These are phyloP conservation scores for Alcis repandata DNA, from an alignment of 2,888 invertebrate genomes.

Conservation along the genomic window DNA sequence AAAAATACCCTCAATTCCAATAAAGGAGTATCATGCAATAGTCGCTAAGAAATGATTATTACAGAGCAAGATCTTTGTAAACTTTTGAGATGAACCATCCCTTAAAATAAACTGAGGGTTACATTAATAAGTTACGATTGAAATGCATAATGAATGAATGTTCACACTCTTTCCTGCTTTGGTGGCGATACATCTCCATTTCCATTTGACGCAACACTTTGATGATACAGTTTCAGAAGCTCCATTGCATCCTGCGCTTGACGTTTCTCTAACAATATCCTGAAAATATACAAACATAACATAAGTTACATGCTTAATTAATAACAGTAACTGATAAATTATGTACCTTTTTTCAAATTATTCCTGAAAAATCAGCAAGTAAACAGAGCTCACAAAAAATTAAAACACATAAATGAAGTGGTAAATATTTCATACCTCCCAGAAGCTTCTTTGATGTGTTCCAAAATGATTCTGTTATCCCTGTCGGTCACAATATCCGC, in stretches of 20 bases:
- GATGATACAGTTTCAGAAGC: conserved; percentile 91
- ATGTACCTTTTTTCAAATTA: no score
- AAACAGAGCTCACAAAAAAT: not conserved
- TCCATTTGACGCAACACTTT: conserved; percentile 81
- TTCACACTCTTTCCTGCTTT: conserved; percentile 80
- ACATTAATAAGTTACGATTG: conserved; percentile 58
- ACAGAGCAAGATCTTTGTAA: conserved; percentile 68
- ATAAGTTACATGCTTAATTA: not conserved
- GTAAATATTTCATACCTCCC: conserved; percentile 85
- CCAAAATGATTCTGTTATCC: conserved; percentile 91
- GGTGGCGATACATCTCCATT: conserved; percentile 80
- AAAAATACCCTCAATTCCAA: conserved; percentile 48
- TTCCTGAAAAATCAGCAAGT: no score
- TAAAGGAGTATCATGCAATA: conserved; percentile 39
- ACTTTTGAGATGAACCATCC: conserved; percentile 82
- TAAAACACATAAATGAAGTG: not conserved
- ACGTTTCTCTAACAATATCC: conserved; percentile 92
- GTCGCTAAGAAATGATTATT: conserved; percentile 21
- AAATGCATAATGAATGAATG: conserved; percentile 36
- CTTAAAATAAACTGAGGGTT: conserved; percentile 77
- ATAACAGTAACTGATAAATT: not conserved
- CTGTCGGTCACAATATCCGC: conserved; percentile 92
- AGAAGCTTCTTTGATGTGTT: conserved; percentile 94
- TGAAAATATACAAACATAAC: conserved; percentile 52
- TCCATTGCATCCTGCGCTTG: conserved; percentile 96